Evolutionary conservation across 2,888 invertebrate genomes (phyloP).

Genomic region (Molorchus minor): DNA sequence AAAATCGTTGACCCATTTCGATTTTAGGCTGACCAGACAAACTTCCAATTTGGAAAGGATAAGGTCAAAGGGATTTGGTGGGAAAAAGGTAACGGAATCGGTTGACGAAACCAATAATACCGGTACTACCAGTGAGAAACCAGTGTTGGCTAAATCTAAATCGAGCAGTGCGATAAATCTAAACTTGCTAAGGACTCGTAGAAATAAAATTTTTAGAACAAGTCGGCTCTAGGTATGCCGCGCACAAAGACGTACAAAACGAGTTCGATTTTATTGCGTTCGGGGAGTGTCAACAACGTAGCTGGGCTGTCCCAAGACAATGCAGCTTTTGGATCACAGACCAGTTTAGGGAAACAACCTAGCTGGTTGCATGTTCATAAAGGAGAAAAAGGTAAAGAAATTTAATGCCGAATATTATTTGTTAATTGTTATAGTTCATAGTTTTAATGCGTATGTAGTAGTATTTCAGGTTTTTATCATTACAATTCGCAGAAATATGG

Average conservation of each 20-base stretch:
- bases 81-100: constrained; percentile 49
- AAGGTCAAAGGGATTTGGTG: constrained; percentile 52
- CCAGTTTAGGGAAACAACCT: constrained; percentile 43
- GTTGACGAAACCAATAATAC: constrained; percentile 38
- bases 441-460: too few relatives aligned
- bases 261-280: constrained; percentile 62
- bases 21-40: constrained; percentile 59
- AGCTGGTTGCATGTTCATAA: constrained; percentile 47
- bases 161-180: constrained; percentile 63
- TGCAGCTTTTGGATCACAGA: constrained; percentile 35
- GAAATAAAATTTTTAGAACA: constrained; percentile 57
- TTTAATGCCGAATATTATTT: too few relatives aligned
- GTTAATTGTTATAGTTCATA: too few relatives aligned
- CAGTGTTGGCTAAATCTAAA: constrained; percentile 60
- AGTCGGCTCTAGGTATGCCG: constrained; percentile 47
- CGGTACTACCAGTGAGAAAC: constrained; percentile 44
- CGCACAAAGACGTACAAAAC: constrained; percentile 54
- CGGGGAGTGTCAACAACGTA: constrained; percentile 47
- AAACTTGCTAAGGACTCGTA: constrained; percentile 56
- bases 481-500: too few relatives aligned
- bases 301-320: constrained; percentile 21
- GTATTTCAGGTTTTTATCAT: neutral
- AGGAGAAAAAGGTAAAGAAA: constrained; percentile 29
- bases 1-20: constrained; percentile 52
- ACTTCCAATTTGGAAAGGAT: constrained; percentile 61